These are phyloP conservation scores for Lithodes maja DNA, from an alignment of 2,888 invertebrate species.

Conservation along the genomic window DNA sequence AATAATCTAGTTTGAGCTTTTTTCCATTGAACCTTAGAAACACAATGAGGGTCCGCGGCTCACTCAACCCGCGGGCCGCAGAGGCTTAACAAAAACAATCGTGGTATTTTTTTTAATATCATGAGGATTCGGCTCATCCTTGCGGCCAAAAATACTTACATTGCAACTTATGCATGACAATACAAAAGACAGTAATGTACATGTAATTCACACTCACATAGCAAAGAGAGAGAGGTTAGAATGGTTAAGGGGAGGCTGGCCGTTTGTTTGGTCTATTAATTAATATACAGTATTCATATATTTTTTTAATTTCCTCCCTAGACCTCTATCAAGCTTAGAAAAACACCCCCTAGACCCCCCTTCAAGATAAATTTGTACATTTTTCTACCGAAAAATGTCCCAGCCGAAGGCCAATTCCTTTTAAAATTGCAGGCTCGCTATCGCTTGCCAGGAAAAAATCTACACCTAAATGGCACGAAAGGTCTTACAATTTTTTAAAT, in stretches of 20 bases:
- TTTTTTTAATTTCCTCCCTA: no score
- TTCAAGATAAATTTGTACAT: no score
- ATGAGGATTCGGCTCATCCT: slow-evolving; percentile 62
- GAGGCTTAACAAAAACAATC: slow-evolving; percentile 63
- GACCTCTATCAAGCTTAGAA: no score
- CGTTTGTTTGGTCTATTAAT: no score
- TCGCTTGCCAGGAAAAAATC: no score
- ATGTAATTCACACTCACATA: slow-evolving; percentile 68
- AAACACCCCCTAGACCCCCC: no score
- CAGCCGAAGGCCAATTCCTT: no score
- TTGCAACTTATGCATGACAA: slow-evolving; percentile 68
- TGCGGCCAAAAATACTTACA: slow-evolving; percentile 66
- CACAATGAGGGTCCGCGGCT: slow-evolving; percentile 64
- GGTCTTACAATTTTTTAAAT: no score
- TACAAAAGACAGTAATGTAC: slow-evolving; percentile 68
- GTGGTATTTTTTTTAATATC: slow-evolving; percentile 62
- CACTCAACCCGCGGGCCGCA: slow-evolving; percentile 42
- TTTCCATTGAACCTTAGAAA: slow-evolving; percentile 64
- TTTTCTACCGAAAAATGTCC: no score
- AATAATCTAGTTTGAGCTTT: slow-evolving; percentile 71
- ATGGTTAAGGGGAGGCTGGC: slow-evolving; percentile 34
- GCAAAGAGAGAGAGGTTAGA: slow-evolving; percentile 68
- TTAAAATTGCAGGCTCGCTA: no score
- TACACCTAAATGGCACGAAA: no score
- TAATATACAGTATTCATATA: no score